A percentile compares a stretch with the other conserved stretches of the same genome.
Conservation (phyloP, 2,888 invertebrate genomes). For the Drosophila aldrichi region DNA sequence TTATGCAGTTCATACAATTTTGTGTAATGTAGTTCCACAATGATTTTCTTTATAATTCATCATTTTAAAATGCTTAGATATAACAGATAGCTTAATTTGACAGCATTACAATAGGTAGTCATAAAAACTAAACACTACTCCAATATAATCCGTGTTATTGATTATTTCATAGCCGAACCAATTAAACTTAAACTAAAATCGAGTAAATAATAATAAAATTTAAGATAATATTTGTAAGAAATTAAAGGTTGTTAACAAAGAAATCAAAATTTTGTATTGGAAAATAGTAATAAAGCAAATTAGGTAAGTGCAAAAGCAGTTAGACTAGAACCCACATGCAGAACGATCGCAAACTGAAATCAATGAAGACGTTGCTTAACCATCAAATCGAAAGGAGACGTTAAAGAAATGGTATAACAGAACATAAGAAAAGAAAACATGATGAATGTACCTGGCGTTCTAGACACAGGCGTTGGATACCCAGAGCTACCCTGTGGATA, state of each 20-base stretch:
- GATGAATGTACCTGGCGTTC: conserved; percentile 85
- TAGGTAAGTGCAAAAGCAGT: conserved; percentile 16
- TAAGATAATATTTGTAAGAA: too few species aligned
- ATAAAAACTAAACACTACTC: background rate
- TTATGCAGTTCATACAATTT: background rate
- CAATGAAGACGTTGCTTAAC: conserved; percentile 6
- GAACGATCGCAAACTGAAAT: conserved; percentile 26
- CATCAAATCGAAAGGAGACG: conserved; percentile 24
- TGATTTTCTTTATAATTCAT: background rate
- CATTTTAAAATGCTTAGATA: background rate
- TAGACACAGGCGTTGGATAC: conserved; percentile 85
- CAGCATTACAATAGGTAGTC: background rate
- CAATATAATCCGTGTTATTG: background rate
- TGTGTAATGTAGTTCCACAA: background rate
- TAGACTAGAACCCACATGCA: conserved; percentile 45
- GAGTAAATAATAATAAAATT: background rate
- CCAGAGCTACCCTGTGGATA: conserved; percentile 85
- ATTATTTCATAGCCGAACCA: background rate
- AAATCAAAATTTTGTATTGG: background rate
- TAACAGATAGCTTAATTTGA: background rate
- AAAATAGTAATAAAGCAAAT: background rate
- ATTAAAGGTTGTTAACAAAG: background rate
- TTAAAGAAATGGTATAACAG: conserved; percentile 33
- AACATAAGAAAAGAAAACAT: conserved; percentile 58
- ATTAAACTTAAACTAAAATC: background rate